Evolutionary conservation across 2,113 vertebrate genomes (phyloP).

Genomic region (Apistogramma diplotaenia): DNA sequence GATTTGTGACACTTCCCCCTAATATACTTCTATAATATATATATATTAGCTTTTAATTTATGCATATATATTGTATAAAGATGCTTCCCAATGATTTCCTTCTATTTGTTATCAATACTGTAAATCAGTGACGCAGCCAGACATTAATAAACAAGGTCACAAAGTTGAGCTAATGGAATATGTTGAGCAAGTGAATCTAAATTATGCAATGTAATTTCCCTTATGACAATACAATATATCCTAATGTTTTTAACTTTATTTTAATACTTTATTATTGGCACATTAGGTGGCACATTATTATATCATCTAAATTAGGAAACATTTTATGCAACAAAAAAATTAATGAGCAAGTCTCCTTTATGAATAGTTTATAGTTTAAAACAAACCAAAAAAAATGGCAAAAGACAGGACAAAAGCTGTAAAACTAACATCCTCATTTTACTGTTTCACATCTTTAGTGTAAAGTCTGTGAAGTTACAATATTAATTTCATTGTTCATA

Average conservation of each 20-base stretch:
- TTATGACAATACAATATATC: background rate
- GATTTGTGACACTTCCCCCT: background rate
- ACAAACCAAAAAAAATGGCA: rapidly evolving
- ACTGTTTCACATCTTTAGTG: background rate
- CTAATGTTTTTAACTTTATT: background rate
- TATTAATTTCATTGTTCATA: background rate
- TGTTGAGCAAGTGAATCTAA: background rate
- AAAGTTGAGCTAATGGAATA: background rate
- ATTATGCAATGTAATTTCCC: background rate
- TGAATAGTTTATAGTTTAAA: background rate
- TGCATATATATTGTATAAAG: too few relatives aligned
- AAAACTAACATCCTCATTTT: background rate
- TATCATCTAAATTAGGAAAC: background rate
- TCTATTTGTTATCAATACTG: background rate
- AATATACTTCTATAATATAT: too few relatives aligned
- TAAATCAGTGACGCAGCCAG: background rate
- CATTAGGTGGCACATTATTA: background rate
- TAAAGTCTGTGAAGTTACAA: background rate
- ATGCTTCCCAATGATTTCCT: background rate
- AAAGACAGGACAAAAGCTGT: background rate
- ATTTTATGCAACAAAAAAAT: background rate
- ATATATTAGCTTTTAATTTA: too few relatives aligned
- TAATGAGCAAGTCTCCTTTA: background rate
- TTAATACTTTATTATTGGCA: too few relatives aligned
- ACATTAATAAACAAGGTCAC: background rate